Base-by-base conservation (phyloP, 2,888 invertebrate species). In the Horisme vitalbata region DNA sequence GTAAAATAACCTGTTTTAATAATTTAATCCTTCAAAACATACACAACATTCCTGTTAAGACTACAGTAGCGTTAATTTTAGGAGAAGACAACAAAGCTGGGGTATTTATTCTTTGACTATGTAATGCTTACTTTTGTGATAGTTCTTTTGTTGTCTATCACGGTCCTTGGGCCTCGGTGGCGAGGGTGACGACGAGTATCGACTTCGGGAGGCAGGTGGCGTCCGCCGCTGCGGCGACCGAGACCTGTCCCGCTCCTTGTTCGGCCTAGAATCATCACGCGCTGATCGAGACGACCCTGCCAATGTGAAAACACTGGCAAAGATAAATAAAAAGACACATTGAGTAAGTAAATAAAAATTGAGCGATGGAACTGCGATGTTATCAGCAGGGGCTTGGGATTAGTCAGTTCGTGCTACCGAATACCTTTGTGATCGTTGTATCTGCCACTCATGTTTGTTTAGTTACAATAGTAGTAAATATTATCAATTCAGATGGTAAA, bases 271-370 rank as follows among this genome's bases (percentile, higher is more conserved):
- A 88, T 86, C 87, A 86, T 89, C 88, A 83, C 89, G 85, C 82
- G 84, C 71, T 79, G 89, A 86, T 88, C 89, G 87, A 86, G 88
- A 82, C 77, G 92, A 92, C 92, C 93, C 93, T 93, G 93, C 91
- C 91, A 93, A 93, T 92, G 92, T 90, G 92, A 93, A 93, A 93
- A 93, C 93, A 93, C 93, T 93, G 93, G 93, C 93, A 92, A 93
- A 92, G 87, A 86, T 89, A 89, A 89, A 88, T 89, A 89, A 84
- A 72, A 76, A 75, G 73, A 75, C 79, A 71, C 66, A 76, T 68
- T 74, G 63, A 74, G 68, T 63, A 65, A 60, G 57, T 59, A 55
- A 45, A 50, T 31, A 54, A 54, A 46, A 52, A 47, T 41, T 49
- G 12, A 37, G 41, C 15, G 14, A 44, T 39, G 24, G 41, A 51